A percentile compares a stretch with the other conserved stretches of the same genome.
Conservation (phyloP, 2,797 vertebrate genomes). For the Galagoides demidoff region DNA sequence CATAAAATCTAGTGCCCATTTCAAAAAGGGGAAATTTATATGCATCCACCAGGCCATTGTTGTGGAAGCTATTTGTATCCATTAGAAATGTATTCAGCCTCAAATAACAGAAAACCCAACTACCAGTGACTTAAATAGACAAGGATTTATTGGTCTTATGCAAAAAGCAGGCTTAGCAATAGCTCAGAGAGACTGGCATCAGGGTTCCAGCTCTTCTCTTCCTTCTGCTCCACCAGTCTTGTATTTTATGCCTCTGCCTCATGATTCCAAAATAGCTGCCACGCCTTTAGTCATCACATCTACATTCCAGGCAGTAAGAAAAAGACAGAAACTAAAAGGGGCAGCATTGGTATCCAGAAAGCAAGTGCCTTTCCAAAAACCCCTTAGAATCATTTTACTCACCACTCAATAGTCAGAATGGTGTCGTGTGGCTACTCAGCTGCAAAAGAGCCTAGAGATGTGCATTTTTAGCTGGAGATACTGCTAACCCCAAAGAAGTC, state of each 20-base stretch:
- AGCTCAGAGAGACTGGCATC: background rate
- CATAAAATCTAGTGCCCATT: constrained; percentile 48
- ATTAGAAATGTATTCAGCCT: constrained; percentile 46
- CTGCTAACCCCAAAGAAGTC: background rate
- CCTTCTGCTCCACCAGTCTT: background rate
- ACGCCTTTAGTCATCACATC: background rate
- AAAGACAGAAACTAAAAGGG: background rate
- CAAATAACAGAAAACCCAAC: constrained; percentile 39
- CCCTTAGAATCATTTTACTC: background rate
- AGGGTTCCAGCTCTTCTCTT: background rate
- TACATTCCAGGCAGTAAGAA: background rate
- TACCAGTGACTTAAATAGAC: background rate
- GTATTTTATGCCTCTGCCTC: background rate
- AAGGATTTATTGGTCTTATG: background rate
- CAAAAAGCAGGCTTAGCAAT: background rate
- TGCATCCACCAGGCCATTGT: background rate
- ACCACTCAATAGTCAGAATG: background rate
- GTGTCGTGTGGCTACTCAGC: background rate
- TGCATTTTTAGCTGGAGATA: background rate
- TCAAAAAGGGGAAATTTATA: constrained; percentile 49
- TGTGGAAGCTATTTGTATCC: constrained; percentile 16
- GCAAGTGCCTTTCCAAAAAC: background rate
- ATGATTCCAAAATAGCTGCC: background rate
- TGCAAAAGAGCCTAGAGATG: background rate
- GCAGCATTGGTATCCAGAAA: background rate